These are phyloP conservation scores for Dasysyrphus tricinctus DNA, from an alignment of 2,888 invertebrate species.

Conservation along the genomic window DNA sequence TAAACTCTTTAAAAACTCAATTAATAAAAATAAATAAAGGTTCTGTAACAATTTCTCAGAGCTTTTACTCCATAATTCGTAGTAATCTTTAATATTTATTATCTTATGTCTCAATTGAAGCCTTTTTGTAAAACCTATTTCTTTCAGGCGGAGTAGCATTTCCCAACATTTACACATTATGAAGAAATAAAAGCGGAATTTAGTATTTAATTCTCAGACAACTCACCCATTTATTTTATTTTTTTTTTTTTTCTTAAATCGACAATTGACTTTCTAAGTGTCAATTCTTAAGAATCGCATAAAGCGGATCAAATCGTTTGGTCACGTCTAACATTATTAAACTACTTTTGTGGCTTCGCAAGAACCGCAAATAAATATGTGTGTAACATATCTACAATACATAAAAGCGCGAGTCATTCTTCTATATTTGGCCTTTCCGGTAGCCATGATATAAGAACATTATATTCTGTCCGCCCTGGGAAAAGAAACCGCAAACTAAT, in stretches of 20 bases:
- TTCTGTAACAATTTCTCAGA: too few relatives aligned
- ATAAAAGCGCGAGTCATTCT: slow-evolving; percentile 31
- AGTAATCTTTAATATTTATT: too few relatives aligned
- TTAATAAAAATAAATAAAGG: too few relatives aligned
- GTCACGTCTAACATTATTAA: slow-evolving; percentile 45
- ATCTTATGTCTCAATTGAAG: too few relatives aligned
- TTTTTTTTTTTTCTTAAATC: neutral
- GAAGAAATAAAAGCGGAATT: neutral
- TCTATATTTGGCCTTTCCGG: slow-evolving; percentile 34
- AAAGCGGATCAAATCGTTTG: slow-evolving; percentile 16
- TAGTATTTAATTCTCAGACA: neutral
- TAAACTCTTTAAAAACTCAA: too few relatives aligned
- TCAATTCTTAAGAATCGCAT: slow-evolving; percentile 44
- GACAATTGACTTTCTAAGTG: slow-evolving; percentile 6
- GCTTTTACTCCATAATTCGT: too few relatives aligned
- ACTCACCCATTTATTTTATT: neutral
- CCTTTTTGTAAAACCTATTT: too few relatives aligned
- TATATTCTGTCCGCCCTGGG: slow-evolving; percentile 11
- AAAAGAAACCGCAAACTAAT: slow-evolving; percentile 61
- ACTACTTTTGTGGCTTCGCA: slow-evolving; percentile 46
- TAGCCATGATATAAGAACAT: slow-evolving; percentile 5
- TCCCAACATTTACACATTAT: neutral
- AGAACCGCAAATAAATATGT: slow-evolving; percentile 43
- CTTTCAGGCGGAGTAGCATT: too few relatives aligned
- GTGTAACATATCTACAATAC: too few relatives aligned